A percentile compares a stretch with the other conserved stretches of the same genome.
phyloP scores from a whole-genome alignment of 2,888 invertebrate species.

The Selenia dentaria region DNA sequence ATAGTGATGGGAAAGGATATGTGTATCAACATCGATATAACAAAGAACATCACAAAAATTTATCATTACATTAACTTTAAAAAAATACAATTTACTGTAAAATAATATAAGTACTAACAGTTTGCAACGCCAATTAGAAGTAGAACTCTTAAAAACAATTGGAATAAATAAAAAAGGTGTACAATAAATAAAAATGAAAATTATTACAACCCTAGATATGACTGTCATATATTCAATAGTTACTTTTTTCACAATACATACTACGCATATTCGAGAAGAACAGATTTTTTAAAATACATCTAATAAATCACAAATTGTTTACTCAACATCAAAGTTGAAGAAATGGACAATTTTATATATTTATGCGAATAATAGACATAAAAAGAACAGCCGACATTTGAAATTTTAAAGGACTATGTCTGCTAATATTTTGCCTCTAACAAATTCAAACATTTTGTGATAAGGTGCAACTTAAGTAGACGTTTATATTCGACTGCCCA shows the following conservation, averaged over 20 bases:
- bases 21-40: slow-evolving; percentile 1
- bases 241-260: slow-evolving; percentile 30
- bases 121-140: slow-evolving; percentile 35
- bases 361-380: slow-evolving; percentile 3
- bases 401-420: background rate
- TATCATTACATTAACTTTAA: slow-evolving; percentile 16
- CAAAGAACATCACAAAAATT: slow-evolving; percentile 20
- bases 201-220: slow-evolving; percentile 29
- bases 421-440: background rate
- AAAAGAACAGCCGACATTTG: slow-evolving; percentile 2
- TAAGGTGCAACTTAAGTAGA: background rate
- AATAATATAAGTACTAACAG: slow-evolving; percentile 40
- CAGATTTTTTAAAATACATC: slow-evolving; percentile 27
- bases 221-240: slow-evolving; percentile 35
- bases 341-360: slow-evolving; percentile 24
- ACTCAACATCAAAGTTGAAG: slow-evolving; percentile 24
- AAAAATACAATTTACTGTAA: slow-evolving; percentile 25
- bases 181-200: slow-evolving; percentile 30
- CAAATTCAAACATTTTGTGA: too few relatives aligned
- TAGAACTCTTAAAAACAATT: slow-evolving; percentile 21
- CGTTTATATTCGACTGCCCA: background rate
- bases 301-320: slow-evolving; percentile 29
- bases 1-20: slow-evolving; percentile 5
- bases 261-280: slow-evolving; percentile 36
- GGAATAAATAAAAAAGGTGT: slow-evolving; percentile 31